Base-by-base conservation (phyloP, 2,888 invertebrate genomes). In the Sphecodes monilicornis region DNA sequence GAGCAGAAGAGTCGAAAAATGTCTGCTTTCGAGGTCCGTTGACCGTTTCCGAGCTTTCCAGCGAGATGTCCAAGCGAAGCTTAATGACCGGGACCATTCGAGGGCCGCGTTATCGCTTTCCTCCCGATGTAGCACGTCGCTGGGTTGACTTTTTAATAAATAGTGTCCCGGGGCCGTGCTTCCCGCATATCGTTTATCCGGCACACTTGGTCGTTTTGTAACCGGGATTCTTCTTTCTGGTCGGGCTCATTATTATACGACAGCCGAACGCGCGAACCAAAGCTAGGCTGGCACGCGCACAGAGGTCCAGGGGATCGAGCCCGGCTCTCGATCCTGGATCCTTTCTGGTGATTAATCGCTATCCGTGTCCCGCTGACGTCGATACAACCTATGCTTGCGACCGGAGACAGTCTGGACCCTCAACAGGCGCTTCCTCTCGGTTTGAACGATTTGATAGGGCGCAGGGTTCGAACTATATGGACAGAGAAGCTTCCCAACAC, bases 81-180 rank as follows among this genome's bases (percentile, higher is more conserved):
- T 93, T 94, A 94, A 94, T 92, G 94, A 93, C 92, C 91, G 91
- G 86, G 89, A 91, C 88, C 89, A 71, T 79, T 81, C 80, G 89
- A 81, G 87, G 85, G 82, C 89, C 91, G 93, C 92, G 93, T 94
- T 94, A 94, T 94, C 94, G 93, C 93, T 94, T 94, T 94, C 94
- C 94, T 92, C 93, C 92, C 93, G 92, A 94, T 92, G 93, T 94
- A 92, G 91, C 94, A 93, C 94, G 93, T 90, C 91, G 90, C 88
- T 90, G 89, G 79, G 79, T 80, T 89, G 91, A 90, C 91, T 93
- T 93, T 92, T 93, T 93, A 93, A 93, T 91, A 92, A 93, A 93
- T 92, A 93, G 92, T 82, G 82, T 89, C 89, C 90, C 87, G 90
- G 90, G 88, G 80, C 90, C 80, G 72, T 73, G 79, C 73, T 70